A percentile compares a stretch with the other conserved stretches of the same genome.
Evolutionary conservation across 2,888 invertebrate species (phyloP).

Genomic region (Masnerella sp.): DNA sequence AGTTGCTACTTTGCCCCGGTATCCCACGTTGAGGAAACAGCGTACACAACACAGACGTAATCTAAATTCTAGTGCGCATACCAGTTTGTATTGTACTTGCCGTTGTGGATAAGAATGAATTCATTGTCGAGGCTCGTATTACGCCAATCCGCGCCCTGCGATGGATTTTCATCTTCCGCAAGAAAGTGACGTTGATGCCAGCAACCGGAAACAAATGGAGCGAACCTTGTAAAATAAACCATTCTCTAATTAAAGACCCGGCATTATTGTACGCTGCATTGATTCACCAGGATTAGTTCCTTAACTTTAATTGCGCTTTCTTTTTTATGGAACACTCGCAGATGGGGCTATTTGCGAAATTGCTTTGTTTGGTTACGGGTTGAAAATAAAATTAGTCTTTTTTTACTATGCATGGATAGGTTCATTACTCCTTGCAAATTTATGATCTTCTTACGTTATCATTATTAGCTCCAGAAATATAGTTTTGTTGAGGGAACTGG

Average conservation of each 20-base stretch:
- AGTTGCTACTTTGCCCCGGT: constrained; percentile 59
- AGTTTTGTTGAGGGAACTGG: too few relatives aligned
- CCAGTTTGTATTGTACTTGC: constrained; percentile 51
- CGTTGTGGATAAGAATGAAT: constrained; percentile 52
- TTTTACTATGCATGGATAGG: too few relatives aligned
- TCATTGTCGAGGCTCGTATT: constrained; percentile 40
- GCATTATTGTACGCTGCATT: too few relatives aligned
- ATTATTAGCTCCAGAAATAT: too few relatives aligned
- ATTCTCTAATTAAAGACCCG: constrained; percentile 17
- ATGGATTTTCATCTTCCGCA: constrained; percentile 34
- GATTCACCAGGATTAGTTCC: too few relatives aligned
- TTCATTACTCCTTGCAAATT: too few relatives aligned
- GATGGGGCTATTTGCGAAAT: too few relatives aligned
- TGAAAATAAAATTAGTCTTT: too few relatives aligned
- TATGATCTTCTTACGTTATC: too few relatives aligned
- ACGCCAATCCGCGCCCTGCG: constrained; percentile 29
- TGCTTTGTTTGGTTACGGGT: too few relatives aligned
- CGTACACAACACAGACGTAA: constrained; percentile 53
- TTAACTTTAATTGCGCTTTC: too few relatives aligned
- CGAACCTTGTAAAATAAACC: constrained; percentile 30
- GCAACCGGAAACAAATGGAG: constrained; percentile 25
- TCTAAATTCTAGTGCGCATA: constrained; percentile 48
- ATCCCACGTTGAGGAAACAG: constrained; percentile 52
- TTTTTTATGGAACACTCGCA: too few relatives aligned
- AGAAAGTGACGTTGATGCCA: constrained; percentile 29